Evolutionary conservation across 2,113 vertebrate species (phyloP), one percentile per base, ranked within the genome.

Genomic region (Cyanoderma ruficeps): DNA sequence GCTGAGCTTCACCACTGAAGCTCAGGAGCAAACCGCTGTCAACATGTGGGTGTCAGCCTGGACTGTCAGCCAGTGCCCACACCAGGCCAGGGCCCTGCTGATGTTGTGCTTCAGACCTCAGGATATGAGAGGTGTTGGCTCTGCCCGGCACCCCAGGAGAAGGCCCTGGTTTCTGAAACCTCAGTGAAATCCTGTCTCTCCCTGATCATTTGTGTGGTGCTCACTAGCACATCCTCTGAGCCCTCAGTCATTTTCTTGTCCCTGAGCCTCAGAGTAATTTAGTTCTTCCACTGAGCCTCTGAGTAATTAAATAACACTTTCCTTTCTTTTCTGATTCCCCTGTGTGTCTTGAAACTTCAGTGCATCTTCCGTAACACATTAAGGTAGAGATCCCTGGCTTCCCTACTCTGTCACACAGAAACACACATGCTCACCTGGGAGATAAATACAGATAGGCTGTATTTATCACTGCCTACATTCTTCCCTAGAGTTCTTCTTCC

Each of bases 221-320:
- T 90, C 50, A 46, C 25, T 14, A n/a, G 19, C 46, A 69, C 10
- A 13, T 25, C 4, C 47, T 70, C 74, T 56, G 60, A 84, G 41
- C 23, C 16, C 41, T 56, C 59, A 52, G 59, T 50, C 69, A 47
- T 81, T 44, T 71, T 52, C 44, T 20, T 22, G 10, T 76, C n/a
- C 49, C 57, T 0, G 3, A 79, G 77, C 15, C 74, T 82, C 70
- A 78, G 33, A 78, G 52, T 78, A 87, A 87, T 91, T 91, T 41
- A 87, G 30, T 50, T 24, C 39, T 82, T 68, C 46, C 37, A 60
- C 4, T 68, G 49, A 83, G 9, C 24, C 7, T 85, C 69, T 46
- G 31, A 79, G 70, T 83, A 90, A 94, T 85, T 84, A 91, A 89
- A 69, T 53, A 86, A 84, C 24, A 82, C 15, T 78, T 94, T 59